phyloP scores from a whole-genome alignment of 2,113 vertebrate genomes.

The Gopherus evgoodei region DNA sequence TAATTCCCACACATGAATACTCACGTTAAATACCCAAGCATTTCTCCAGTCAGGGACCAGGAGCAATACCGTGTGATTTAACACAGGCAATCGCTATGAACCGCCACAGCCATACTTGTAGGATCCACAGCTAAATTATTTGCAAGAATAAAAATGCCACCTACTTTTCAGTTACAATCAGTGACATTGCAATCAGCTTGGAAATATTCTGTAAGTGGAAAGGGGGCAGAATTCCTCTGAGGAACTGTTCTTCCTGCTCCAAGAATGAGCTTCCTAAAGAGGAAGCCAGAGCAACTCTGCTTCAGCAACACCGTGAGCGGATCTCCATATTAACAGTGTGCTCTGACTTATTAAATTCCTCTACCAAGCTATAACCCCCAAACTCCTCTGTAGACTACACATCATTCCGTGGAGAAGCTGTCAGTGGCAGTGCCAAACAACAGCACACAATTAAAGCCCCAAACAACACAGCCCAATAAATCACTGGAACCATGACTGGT shows the following conservation, averaged over 20 bases:
- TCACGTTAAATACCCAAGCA: background rate
- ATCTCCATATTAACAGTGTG: conserved; percentile 24
- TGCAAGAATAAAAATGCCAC: conserved; percentile 57
- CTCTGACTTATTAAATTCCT: conserved; percentile 58
- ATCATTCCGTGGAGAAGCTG: conserved; percentile 73
- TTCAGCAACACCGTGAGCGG: conserved; percentile 54
- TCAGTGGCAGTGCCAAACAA: conserved; percentile 62
- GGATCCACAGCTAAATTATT: conserved; percentile 64
- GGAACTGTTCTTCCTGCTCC: conserved; percentile 35
- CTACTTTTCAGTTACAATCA: conserved; percentile 55
- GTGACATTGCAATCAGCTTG: conserved; percentile 36
- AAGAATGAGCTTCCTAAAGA: background rate
- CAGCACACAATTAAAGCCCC: conserved; percentile 74
- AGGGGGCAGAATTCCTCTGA: conserved; percentile 37
- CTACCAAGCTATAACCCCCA: conserved; percentile 62
- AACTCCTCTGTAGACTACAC: conserved; percentile 61
- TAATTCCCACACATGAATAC: conserved; percentile 54
- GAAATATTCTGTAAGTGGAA: conserved; percentile 30
- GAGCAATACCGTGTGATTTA: conserved; percentile 41
- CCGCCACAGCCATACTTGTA: conserved; percentile 49
- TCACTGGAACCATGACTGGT: conserved; percentile 61
- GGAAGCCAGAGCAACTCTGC: background rate
- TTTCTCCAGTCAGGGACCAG: conserved; percentile 38
- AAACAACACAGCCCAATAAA: conserved; percentile 74
- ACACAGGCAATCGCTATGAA: conserved; percentile 42